phyloP scores from a whole-genome alignment of 1,140 invertebrate species.

The Diorhabda elongata region DNA sequence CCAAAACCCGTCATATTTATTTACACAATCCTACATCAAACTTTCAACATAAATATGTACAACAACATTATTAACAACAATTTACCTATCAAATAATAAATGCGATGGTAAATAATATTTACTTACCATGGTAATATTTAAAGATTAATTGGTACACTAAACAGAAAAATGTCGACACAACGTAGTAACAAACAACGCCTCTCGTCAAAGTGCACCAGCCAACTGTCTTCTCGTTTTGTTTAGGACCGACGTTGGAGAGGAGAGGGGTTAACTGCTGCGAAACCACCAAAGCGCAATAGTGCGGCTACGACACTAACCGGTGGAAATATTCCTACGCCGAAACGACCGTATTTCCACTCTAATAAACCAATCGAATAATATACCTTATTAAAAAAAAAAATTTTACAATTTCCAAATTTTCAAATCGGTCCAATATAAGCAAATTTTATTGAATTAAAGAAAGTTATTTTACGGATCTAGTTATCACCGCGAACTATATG shows the following conservation, averaged over 20 bases:
- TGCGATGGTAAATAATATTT: conserved; percentile 46
- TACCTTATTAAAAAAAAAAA: background rate
- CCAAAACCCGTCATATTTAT: conserved; percentile 27
- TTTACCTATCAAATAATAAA: conserved; percentile 10
- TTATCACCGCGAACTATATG: conserved; percentile 53
- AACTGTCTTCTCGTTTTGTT: conserved; percentile 49
- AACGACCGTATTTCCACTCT: background rate
- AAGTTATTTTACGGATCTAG: conserved; percentile 46
- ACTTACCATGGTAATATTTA: conserved; percentile 57
- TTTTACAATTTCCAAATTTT: background rate
- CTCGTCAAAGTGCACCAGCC: conserved; percentile 54
- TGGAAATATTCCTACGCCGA: conserved; percentile 42
- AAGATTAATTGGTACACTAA: conserved; percentile 35
- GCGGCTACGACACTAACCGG: conserved; percentile 45
- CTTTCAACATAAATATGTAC: conserved; percentile 28
- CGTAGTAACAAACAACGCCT: conserved; percentile 50
- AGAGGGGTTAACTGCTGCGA: conserved; percentile 26
- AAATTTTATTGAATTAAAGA: background rate
- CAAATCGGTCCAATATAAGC: background rate
- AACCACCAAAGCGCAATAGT: conserved; percentile 42
- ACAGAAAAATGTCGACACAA: conserved; percentile 33
- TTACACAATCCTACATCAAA: conserved; percentile 26
- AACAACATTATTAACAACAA: background rate
- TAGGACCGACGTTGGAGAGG: conserved; percentile 28
- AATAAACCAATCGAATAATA: too few species aligned